Percentiles rank a stretch among this genome's conserved stretches.
These are phyloP conservation scores for Eulemur rufifrons DNA, from an alignment of 2,113 vertebrate genomes.

Conservation along the genomic window DNA sequence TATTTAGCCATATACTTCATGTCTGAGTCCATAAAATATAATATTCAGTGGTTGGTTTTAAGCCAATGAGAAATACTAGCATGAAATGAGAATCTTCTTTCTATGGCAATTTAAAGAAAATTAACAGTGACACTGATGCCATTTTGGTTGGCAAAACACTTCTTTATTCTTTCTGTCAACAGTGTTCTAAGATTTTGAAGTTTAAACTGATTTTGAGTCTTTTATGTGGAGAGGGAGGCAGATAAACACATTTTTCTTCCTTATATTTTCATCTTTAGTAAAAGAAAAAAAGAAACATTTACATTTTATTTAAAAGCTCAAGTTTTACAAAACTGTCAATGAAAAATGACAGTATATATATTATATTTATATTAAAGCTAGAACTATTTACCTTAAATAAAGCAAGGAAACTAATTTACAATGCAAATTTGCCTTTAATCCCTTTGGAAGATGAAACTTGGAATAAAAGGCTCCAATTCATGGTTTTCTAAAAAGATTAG, in stretches of 20 bases:
- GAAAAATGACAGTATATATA: conserved; percentile 74
- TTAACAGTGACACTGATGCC: conserved; percentile 82
- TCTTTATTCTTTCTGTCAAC: conserved; percentile 78
- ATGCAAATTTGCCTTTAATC: conserved; percentile 30
- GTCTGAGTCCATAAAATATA: conserved; percentile 77
- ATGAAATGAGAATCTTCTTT: conserved; percentile 73
- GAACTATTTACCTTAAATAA: conserved; percentile 73
- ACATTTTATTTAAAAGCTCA: conserved; percentile 72
- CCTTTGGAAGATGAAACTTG: conserved; percentile 41
- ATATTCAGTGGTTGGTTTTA: conserved; percentile 77
- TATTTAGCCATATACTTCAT: conserved; percentile 77
- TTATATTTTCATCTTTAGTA: conserved; percentile 69
- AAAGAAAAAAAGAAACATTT: conserved; percentile 72
- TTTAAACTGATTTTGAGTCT: conserved; percentile 82
- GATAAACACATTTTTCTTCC: conserved; percentile 63
- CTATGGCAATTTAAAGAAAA: conserved; percentile 82
- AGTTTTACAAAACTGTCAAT: conserved; percentile 71
- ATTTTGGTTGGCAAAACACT: conserved; percentile 76
- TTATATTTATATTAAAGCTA: conserved; percentile 65
- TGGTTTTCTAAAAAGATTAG: conserved; percentile 58
- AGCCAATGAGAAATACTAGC: conserved; percentile 75
- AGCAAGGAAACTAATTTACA: conserved; percentile 64
- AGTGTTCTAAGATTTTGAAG: conserved; percentile 78
- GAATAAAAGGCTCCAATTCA: neutral
- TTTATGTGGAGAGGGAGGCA: conserved; percentile 25